phyloP scores from a whole-genome alignment of 2,888 invertebrate species.

The Adelphocoris suturalis region DNA sequence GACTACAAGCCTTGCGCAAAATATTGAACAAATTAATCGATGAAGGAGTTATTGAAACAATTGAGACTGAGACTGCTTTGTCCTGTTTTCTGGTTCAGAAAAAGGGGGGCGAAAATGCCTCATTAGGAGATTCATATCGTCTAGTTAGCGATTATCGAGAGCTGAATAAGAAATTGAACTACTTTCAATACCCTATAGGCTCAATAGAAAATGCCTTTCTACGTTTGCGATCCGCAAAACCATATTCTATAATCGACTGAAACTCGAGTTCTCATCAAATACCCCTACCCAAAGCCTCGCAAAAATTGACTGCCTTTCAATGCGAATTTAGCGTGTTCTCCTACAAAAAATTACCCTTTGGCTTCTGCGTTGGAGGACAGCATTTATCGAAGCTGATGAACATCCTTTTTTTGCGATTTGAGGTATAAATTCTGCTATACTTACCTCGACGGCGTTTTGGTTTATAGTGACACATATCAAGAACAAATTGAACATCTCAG shows the following conservation, averaged over 20 bases:
- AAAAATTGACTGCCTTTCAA: no score
- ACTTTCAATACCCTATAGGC: no score
- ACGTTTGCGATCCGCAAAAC: background rate
- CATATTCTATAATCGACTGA: background rate
- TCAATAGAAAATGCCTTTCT: constrained; percentile 30
- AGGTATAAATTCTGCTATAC: no score
- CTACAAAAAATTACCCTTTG: no score
- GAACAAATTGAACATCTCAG: no score
- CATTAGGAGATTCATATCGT: background rate
- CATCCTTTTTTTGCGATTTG: no score
- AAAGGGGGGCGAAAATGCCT: background rate
- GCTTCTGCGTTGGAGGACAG: no score
- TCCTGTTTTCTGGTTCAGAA: constrained; percentile 60
- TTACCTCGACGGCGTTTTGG: no score
- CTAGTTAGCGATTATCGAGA: constrained; percentile 74
- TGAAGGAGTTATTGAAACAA: constrained; percentile 56
- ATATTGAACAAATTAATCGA: constrained; percentile 46
- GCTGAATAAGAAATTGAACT: constrained; percentile 24
- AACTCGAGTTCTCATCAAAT: constrained; percentile 70
- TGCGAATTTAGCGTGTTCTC: no score
- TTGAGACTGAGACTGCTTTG: constrained; percentile 28
- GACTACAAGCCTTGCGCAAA: constrained; percentile 5
- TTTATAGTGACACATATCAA: no score
- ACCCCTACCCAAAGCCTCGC: no score
- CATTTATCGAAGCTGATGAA: no score